phyloP scores from a whole-genome alignment of 2,797 vertebrate genomes.

The Menidia menidia region DNA sequence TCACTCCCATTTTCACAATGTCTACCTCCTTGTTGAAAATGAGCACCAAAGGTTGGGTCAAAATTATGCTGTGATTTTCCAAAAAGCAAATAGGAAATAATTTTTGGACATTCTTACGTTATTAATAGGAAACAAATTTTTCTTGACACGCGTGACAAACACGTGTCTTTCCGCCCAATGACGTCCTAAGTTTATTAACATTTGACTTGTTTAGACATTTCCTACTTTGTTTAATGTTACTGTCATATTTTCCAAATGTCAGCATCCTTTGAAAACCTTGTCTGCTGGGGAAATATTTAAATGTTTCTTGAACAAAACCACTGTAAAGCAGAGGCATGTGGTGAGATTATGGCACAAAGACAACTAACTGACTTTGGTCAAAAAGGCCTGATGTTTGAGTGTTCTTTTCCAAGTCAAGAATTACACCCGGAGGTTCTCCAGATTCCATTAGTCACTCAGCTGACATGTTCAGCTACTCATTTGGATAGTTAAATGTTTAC shows the following conservation, averaged over 20 bases:
- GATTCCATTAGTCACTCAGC: conserved; percentile 47
- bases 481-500: conserved; percentile 55
- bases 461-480: conserved; percentile 44
- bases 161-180: too few relatives aligned
- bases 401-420: conserved; percentile 19
- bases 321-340: conserved; percentile 57
- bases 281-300: conserved; percentile 42
- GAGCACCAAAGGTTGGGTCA: neutral
- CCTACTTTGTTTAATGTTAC: conserved; percentile 6
- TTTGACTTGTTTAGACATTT: neutral
- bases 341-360: conserved; percentile 22
- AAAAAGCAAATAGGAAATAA: neutral
- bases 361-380: conserved; percentile 8
- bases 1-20: neutral
- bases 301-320: conserved; percentile 39
- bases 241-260: conserved; percentile 12
- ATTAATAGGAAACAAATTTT: too few relatives aligned
- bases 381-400: conserved; percentile 3
- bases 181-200: too few relatives aligned
- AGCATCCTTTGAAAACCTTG: conserved; percentile 30
- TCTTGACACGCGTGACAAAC: too few relatives aligned
- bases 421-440: conserved; percentile 25
- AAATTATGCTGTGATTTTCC: neutral
- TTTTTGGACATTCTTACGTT: neutral
- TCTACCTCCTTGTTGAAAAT: neutral